Conservation (phyloP, 2,888 invertebrate species). For the Diabrotica balteata region DNA sequence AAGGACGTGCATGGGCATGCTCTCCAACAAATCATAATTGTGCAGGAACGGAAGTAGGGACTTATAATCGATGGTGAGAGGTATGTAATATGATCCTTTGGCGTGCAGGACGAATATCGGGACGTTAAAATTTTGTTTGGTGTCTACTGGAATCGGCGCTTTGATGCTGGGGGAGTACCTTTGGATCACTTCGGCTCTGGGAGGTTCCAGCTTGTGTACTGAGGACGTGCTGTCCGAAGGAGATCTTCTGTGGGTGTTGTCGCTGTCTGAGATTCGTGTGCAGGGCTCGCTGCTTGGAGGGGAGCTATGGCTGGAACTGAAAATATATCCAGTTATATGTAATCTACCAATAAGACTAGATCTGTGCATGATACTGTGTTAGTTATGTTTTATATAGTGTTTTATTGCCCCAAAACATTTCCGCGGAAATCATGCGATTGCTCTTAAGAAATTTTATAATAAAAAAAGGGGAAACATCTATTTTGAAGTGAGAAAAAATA, state of each 20-base stretch:
- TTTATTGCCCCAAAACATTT: no score
- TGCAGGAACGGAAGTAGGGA: slow-evolving; percentile 75
- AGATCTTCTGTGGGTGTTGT: slow-evolving; percentile 47
- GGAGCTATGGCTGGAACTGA: slow-evolving; percentile 56
- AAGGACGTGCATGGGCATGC: slow-evolving; percentile 67
- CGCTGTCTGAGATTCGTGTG: slow-evolving; percentile 54
- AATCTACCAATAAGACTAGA: no score
- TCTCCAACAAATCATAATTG: slow-evolving; percentile 67
- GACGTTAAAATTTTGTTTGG: slow-evolving; percentile 65
- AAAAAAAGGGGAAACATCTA: neutral
- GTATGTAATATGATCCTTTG: slow-evolving; percentile 88
- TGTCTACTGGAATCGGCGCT: slow-evolving; percentile 33
- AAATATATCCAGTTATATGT: slow-evolving; percentile 2
- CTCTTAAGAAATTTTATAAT: no score
- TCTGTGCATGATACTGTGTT: no score
- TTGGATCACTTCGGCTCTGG: slow-evolving; percentile 38
- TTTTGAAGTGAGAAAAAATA: neutral
- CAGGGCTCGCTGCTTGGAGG: slow-evolving; percentile 56
- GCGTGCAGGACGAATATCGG: slow-evolving; percentile 91
- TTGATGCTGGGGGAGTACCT: slow-evolving; percentile 42
- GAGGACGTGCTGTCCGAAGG: slow-evolving; percentile 52
- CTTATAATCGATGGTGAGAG: slow-evolving; percentile 80
- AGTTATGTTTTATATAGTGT: no score
- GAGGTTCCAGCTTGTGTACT: slow-evolving; percentile 41
- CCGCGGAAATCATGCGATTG: no score